Evolutionary conservation across 2,113 vertebrate genomes (phyloP).

Genomic region (Camarhynchus parvulus): DNA sequence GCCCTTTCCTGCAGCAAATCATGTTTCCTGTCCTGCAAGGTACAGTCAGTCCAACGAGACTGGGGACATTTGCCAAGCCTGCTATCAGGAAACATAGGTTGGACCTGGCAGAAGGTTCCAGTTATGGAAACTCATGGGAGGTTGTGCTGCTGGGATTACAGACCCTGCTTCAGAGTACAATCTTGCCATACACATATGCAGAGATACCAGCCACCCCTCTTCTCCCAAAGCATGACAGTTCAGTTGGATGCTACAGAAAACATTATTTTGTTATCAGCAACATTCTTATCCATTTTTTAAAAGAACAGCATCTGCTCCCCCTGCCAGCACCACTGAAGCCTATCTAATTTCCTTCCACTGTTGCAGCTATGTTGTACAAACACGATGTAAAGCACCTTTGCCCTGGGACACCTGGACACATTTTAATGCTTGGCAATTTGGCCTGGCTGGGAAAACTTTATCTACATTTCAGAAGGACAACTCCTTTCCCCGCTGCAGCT

Average conservation of each 20-base stretch:
- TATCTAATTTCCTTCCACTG: not conserved
- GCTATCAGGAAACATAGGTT: not conserved
- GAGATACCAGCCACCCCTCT: not conserved
- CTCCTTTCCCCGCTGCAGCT: not conserved
- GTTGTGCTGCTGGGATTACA: not conserved
- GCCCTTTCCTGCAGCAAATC: slow-evolving; percentile 45
- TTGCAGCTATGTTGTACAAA: not conserved
- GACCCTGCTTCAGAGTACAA: not conserved
- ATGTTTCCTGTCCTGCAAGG: not conserved
- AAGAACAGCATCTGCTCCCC: not conserved
- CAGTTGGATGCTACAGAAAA: not conserved
- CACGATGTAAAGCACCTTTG: not conserved
- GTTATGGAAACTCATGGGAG: not conserved
- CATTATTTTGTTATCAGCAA: not conserved
- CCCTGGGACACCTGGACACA: not conserved
- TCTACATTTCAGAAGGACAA: not conserved
- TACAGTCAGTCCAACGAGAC: not conserved
- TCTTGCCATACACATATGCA: not conserved
- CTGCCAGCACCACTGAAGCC: not conserved
- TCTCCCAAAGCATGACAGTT: not conserved
- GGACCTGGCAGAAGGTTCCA: not conserved
- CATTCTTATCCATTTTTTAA: not conserved
- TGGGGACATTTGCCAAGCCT: not conserved
- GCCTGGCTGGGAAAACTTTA: not conserved
- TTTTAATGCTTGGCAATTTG: not conserved